Conservation (phyloP, 2,113 vertebrate genomes). For the Trichechus manatus region DNA sequence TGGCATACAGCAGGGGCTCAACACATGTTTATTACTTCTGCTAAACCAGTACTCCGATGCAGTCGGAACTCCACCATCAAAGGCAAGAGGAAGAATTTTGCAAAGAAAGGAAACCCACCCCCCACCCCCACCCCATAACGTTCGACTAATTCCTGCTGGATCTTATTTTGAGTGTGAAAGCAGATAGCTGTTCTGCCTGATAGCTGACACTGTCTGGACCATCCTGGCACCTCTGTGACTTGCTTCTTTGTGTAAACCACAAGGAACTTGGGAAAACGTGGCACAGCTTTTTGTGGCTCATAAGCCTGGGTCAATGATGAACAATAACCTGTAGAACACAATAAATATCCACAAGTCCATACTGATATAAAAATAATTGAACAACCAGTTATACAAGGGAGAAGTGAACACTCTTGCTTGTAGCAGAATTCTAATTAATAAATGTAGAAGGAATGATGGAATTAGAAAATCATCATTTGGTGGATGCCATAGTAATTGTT, state of each 20-base stretch:
- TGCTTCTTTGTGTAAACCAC: background rate
- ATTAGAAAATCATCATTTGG: background rate
- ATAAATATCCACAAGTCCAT: background rate
- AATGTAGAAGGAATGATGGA: background rate
- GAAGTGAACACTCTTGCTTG: background rate
- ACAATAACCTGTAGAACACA: background rate
- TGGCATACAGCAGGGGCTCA: background rate
- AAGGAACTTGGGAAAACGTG: background rate
- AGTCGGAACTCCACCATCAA: background rate
- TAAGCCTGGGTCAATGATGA: background rate
- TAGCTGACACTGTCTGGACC: background rate
- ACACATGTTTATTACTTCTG: background rate
- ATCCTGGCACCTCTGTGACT: background rate
- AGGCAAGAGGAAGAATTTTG: background rate
- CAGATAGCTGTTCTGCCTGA: background rate
- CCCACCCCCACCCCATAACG: background rate
- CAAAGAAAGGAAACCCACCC: background rate
- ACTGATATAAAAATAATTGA: slow-evolving; percentile 14
- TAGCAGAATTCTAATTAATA: background rate
- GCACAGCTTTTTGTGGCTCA: background rate
- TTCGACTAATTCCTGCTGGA: background rate
- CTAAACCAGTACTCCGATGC: background rate
- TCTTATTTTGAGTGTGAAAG: background rate
- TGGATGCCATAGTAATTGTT: background rate
- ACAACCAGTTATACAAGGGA: background rate